These are phyloP conservation scores for Stegastes partitus DNA, from an alignment of 2,113 vertebrate species.

Conservation along the genomic window DNA sequence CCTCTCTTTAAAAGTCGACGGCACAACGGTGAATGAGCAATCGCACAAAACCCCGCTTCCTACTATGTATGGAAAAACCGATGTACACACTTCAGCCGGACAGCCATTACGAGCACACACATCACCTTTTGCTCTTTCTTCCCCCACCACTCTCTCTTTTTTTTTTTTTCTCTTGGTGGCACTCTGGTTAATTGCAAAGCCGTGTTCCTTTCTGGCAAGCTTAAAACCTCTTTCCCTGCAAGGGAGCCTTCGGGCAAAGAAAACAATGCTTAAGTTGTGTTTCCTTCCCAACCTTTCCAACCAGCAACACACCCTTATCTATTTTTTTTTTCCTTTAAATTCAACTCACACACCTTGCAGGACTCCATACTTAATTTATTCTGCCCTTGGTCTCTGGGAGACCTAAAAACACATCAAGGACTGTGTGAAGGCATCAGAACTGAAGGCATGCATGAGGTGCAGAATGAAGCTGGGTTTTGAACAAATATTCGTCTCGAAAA, in stretches of 20 bases:
- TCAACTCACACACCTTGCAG: conserved; percentile 39
- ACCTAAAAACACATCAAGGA: conserved; percentile 23
- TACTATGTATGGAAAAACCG: conserved; percentile 4
- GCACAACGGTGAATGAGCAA: conserved; percentile 26
- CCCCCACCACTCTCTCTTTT: not conserved
- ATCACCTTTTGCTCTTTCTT: conserved; percentile 9
- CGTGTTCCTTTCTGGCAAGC: conserved; percentile 60
- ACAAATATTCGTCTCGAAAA: conserved; percentile 1
- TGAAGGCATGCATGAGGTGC: not conserved
- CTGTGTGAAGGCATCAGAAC: conserved; percentile 15
- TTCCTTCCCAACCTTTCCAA: conserved; percentile 37
- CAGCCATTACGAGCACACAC: conserved; percentile 2
- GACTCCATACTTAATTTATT: conserved; percentile 52
- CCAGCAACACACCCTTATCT: conserved; percentile 37
- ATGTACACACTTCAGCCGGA: conserved; percentile 16
- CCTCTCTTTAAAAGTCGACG: conserved; percentile 28
- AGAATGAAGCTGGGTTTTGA: not conserved
- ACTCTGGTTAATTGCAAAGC: conserved; percentile 79
- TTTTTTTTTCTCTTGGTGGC: conserved; percentile 32
- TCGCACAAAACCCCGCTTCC: conserved; percentile 26
- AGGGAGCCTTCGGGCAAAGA: conserved; percentile 56
- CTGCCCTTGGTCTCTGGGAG: conserved; percentile 28
- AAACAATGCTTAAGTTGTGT: conserved; percentile 46
- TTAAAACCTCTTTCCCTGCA: conserved; percentile 53
- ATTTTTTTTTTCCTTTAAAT: conserved; percentile 20